phyloP scores from a whole-genome alignment of 92 coral and sea anemone genomes.

The Heliopora coerulea region DNA sequence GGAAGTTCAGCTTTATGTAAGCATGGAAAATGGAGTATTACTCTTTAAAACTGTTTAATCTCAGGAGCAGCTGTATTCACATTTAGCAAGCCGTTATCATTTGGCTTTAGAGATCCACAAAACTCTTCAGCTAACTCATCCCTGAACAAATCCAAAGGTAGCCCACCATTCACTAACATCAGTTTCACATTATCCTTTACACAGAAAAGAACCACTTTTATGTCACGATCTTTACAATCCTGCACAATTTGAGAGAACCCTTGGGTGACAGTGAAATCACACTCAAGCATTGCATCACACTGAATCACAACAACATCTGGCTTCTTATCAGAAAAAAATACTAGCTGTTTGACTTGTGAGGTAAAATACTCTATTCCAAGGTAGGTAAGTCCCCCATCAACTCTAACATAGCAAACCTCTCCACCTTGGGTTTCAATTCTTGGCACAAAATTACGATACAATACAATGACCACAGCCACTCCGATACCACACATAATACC shows the following conservation, averaged over 20 bases:
- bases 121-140: constrained; percentile 5
- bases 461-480: constrained; percentile 6
- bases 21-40: too few species aligned
- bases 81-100: background rate
- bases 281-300: constrained; percentile 27
- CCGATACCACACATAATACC: constrained; percentile 35
- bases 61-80: background rate
- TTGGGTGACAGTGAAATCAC: constrained; percentile 35
- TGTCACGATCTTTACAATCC: constrained; percentile 18
- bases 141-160: constrained; percentile 11
- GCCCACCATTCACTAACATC: constrained; percentile 23
- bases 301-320: constrained; percentile 27
- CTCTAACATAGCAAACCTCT: constrained; percentile 12
- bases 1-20: too few species aligned
- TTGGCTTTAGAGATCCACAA: background rate
- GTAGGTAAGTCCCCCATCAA: constrained; percentile 25
- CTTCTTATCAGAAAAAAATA: background rate
- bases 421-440: constrained; percentile 1
- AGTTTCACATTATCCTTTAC: constrained; percentile 12
- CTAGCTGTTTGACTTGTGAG: constrained; percentile 11
- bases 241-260: constrained; percentile 40
- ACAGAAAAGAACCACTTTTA: constrained; percentile 11
- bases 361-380: constrained; percentile 25
- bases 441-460: constrained; percentile 32
- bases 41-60: background rate